Evolutionary conservation across 2,888 invertebrate species (phyloP).

Genomic region (Cheilosia vulpina): DNA sequence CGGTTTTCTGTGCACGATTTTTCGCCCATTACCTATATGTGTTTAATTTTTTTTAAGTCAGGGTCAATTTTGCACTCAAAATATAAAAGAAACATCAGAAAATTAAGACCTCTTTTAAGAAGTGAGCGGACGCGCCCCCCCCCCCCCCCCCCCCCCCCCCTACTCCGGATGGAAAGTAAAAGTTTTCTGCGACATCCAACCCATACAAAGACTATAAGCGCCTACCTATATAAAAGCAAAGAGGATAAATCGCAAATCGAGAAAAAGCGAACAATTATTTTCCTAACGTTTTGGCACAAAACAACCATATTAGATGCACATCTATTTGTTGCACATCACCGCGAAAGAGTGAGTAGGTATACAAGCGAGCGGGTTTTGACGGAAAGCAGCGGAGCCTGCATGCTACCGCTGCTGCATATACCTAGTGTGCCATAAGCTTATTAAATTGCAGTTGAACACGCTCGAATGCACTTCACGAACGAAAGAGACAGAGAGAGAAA

Average conservation of each 20-base stretch:
- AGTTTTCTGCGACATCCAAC: conserved; percentile 50
- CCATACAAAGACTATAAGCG: conserved; percentile 6
- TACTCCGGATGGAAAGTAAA: conserved; percentile 61
- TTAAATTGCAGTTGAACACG: conserved; percentile 75
- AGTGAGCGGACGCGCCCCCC: conserved; percentile 27
- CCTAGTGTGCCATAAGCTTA: conserved; percentile 67
- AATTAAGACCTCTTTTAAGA: conserved; percentile 45
- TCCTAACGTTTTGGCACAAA: conserved; percentile 46
- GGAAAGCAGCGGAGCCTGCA: conserved; percentile 34
- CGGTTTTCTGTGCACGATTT: conserved; percentile 65
- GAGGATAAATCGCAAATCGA: conserved; percentile 12
- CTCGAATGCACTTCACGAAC: conserved; percentile 76
- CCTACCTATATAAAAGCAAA: not conserved
- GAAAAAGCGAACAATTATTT: conserved; percentile 32
- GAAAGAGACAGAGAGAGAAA: conserved; percentile 83
- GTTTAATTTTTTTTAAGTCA: conserved; percentile 59
- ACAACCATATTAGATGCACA: conserved; percentile 67
- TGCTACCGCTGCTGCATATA: conserved; percentile 20
- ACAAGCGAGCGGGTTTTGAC: conserved; percentile 10
- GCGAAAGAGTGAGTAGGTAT: conserved; percentile 7
- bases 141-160: conserved; percentile 29
- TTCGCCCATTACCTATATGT: conserved; percentile 46
- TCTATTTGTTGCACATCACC: conserved; percentile 69
- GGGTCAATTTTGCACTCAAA: conserved; percentile 68
- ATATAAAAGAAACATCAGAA: conserved; percentile 36